These are phyloP conservation scores for Planiliza haematocheilus DNA, from an alignment of 2,113 vertebrate species.

Conservation along the genomic window DNA sequence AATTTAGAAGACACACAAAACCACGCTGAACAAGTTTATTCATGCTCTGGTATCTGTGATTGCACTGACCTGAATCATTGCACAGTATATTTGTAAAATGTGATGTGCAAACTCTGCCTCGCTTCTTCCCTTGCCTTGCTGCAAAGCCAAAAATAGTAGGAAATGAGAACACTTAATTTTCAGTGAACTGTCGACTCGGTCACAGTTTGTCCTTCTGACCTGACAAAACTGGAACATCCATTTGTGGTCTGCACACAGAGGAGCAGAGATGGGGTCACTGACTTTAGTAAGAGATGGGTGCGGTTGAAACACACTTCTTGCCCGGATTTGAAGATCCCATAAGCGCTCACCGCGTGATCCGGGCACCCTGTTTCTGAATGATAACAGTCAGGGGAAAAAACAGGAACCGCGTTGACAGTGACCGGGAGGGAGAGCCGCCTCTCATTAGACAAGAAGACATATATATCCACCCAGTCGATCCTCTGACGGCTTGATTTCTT, in stretches of 20 bases:
- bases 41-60: no score
- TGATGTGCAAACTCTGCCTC: no score
- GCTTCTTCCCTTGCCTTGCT: no score
- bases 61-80: no score
- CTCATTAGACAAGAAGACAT: slow-evolving; percentile 4
- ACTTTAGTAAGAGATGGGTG: slow-evolving; percentile 77
- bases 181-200: no score
- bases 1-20: no score
- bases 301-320: slow-evolving; percentile 73
- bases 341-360: slow-evolving; percentile 64
- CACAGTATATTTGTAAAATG: no score
- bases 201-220: no score
- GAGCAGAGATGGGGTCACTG: slow-evolving; percentile 23
- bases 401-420: slow-evolving; percentile 45
- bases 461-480: not conserved
- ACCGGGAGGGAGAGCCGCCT: slow-evolving; percentile 17
- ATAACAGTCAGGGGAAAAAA: slow-evolving; percentile 48
- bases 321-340: slow-evolving; percentile 60
- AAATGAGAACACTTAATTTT: no score
- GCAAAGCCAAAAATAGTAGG: no score
- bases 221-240: no score
- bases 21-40: no score
- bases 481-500: slow-evolving; percentile 38
- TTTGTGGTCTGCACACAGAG: slow-evolving; percentile 21
- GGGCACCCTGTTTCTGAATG: slow-evolving; percentile 49